phyloP scores from a whole-genome alignment of 1,140 invertebrate species.

The Panagrolaimus sp. region DNA sequence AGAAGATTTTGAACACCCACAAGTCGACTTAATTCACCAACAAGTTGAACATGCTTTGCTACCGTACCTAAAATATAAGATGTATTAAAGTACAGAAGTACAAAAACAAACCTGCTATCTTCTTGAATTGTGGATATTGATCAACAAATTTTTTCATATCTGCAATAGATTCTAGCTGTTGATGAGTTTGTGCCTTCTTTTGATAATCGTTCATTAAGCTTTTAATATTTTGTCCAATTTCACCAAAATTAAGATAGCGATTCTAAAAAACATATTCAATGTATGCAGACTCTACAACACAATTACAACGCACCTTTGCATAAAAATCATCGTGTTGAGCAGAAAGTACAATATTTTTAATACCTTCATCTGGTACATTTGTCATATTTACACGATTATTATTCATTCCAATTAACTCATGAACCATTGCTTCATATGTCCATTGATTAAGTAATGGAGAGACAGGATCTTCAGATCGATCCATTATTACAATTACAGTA shows the following conservation, averaged over 20 bases:
- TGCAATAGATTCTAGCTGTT: constrained; percentile 89
- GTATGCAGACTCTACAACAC: constrained; percentile 5
- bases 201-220: constrained; percentile 95
- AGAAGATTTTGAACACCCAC: constrained; percentile 75
- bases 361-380: constrained; percentile 71
- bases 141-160: constrained; percentile 99
- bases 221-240: constrained; percentile 95
- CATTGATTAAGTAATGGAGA: constrained; percentile 96
- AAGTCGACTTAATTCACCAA: constrained; percentile 82
- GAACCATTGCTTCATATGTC: constrained; percentile 99
- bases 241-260: constrained; percentile 91
- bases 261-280: constrained; percentile 67
- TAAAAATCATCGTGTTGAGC: constrained; percentile 97
- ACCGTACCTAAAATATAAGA: constrained; percentile 66
- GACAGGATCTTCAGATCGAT: constrained; percentile 79
- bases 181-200: constrained; percentile 82
- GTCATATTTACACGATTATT: constrained; percentile 86
- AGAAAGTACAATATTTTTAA: constrained; percentile 79
- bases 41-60: constrained; percentile 89
- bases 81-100: constrained; percentile 5
- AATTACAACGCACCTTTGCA: constrained; percentile 67
- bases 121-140: constrained; percentile 95
- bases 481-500: constrained; percentile 38
- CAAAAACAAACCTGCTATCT: constrained; percentile 74
- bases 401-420: constrained; percentile 85